phyloP scores from a whole-genome alignment of 1,140 invertebrate genomes.

The Pantala flavescens region DNA sequence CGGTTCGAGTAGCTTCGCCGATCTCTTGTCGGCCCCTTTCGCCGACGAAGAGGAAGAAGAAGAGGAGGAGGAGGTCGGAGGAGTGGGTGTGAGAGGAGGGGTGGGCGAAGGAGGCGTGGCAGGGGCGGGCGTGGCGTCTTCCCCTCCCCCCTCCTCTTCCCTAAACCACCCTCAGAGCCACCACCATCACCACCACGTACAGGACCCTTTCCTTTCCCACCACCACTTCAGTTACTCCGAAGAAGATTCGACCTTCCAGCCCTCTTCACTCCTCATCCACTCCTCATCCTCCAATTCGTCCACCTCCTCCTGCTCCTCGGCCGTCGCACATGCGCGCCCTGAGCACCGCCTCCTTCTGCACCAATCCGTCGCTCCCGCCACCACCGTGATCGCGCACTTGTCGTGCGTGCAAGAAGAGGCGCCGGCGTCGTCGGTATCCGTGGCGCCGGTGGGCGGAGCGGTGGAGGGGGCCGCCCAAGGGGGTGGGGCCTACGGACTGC shows the following conservation, averaged over 20 bases:
- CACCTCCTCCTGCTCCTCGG: constrained; percentile 1
- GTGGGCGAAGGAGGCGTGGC: no score
- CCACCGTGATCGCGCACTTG: constrained; percentile 31
- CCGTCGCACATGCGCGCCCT: constrained; percentile 36
- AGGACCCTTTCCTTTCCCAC: neutral
- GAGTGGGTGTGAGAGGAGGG: neutral
- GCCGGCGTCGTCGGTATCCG: constrained; percentile 28
- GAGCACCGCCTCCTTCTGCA: constrained; percentile 37
- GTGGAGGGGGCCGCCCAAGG: constrained; percentile 26
- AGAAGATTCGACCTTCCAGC: constrained; percentile 23
- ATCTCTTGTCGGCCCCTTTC: constrained; percentile 45
- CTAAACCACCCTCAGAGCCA: neutral
- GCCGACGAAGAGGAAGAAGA: neutral
- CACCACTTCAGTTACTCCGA: constrained; percentile 36
- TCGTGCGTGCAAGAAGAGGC: constrained; percentile 34
- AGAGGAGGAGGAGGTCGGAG: neutral
- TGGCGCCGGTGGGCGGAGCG: constrained; percentile 5
- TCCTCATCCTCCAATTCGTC: neutral
- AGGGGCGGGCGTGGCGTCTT: neutral
- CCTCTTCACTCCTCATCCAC: neutral
- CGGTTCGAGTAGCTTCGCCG: constrained; percentile 36
- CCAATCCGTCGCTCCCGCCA: constrained; percentile 28
- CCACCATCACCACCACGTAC: constrained; percentile 1
- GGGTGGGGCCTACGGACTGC: constrained; percentile 19
- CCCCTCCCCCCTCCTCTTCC: neutral